phyloP scores from a whole-genome alignment of 2,797 vertebrate species.

The Limosa lapponica region DNA sequence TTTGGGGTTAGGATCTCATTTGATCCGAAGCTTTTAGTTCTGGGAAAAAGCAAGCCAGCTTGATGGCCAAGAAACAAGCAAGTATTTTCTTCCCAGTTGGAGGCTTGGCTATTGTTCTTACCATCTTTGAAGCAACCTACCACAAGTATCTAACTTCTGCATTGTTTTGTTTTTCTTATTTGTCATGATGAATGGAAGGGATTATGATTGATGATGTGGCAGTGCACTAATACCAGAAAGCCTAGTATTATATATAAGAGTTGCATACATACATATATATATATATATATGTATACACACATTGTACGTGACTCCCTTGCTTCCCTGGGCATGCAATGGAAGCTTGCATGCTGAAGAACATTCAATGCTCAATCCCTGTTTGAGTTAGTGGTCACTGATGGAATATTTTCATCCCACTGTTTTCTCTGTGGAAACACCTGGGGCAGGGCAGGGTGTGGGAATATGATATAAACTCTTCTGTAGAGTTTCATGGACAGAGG shows the following conservation, averaged over 20 bases:
- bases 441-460: rapidly evolving
- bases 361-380: rapidly evolving
- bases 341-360: background rate
- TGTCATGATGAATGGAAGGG: background rate
- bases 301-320: too few species aligned
- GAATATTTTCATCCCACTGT: background rate
- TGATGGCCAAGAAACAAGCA: background rate
- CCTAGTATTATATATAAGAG: background rate
- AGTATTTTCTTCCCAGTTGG: background rate
- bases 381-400: background rate
- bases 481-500: background rate
- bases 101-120: background rate
- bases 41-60: background rate
- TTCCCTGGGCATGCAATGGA: background rate
- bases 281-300: too few species aligned
- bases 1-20: background rate
- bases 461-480: background rate
- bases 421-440: background rate
- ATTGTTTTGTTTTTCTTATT: background rate
- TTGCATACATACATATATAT: background rate
- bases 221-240: background rate
- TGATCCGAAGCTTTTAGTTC: background rate
- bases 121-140: background rate
- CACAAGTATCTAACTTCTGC: background rate
- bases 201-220: background rate